Conservation (phyloP, 2,888 invertebrate species). For the Tinea semifulvella region DNA sequence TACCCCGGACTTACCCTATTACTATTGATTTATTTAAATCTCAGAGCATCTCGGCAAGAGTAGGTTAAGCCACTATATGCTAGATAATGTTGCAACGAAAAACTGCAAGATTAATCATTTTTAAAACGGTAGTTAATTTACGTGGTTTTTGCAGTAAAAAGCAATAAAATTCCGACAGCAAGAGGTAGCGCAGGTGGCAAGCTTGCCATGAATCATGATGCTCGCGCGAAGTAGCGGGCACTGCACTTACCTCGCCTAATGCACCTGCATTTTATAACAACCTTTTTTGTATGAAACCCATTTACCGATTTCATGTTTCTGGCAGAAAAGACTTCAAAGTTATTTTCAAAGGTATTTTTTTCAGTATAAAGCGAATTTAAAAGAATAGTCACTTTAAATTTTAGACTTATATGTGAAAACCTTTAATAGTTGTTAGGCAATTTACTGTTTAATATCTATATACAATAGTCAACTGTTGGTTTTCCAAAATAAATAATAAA, state of each 20-base stretch:
- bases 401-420: no score
- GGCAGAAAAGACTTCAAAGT: no score
- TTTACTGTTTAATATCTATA: no score
- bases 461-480: no score
- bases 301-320: background rate
- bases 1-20: no score
- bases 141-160: background rate
- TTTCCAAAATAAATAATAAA: no score
- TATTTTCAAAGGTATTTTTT: no score
- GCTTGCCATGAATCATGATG: background rate
- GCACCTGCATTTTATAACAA: constrained; percentile 6
- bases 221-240: background rate
- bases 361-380: no score
- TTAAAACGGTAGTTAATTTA: background rate
- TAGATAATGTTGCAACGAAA: background rate
- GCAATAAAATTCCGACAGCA: constrained; percentile 3
- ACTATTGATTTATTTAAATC: no score
- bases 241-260: constrained; percentile 4
- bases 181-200: background rate
- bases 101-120: background rate
- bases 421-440: no score
- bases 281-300: background rate
- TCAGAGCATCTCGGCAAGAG: no score
- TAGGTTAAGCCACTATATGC: background rate
- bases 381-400: no score